A percentile compares a stretch with the other conserved stretches of the same genome.
Conservation (phyloP, 2,888 invertebrate species). For the Cinara cedri region DNA sequence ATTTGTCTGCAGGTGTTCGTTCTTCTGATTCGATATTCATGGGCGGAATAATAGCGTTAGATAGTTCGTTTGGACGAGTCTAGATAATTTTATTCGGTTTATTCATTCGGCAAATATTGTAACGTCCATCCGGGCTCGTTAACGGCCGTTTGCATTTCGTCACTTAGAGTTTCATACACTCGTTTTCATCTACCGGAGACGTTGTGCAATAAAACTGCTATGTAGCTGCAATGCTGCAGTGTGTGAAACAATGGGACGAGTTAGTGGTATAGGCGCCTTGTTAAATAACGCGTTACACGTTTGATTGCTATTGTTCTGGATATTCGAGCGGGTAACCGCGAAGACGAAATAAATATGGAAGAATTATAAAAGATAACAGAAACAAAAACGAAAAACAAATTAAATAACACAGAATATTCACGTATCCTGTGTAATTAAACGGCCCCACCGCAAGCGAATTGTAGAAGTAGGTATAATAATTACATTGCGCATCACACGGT, state of each 20-base stretch:
- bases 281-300: slow-evolving; percentile 50
- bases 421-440: slow-evolving; percentile 36
- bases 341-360: not conserved
- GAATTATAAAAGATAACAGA: too few species aligned
- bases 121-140: not conserved
- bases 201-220: not conserved
- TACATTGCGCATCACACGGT: slow-evolving; percentile 6
- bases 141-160: slow-evolving; percentile 31
- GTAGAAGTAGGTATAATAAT: too few species aligned
- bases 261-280: too few species aligned
- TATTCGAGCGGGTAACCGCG: not conserved
- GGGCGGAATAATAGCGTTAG: too few species aligned
- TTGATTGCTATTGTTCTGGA: slow-evolving; percentile 41
- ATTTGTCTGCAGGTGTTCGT: too few species aligned
- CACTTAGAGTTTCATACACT: not conserved
- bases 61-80: too few species aligned
- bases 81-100: not conserved
- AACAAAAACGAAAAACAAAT: not conserved
- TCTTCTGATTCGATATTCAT: too few species aligned
- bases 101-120: not conserved
- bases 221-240: too few species aligned
- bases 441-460: not conserved
- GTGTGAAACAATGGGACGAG: slow-evolving; percentile 31
- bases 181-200: not conserved
- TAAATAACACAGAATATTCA: slow-evolving; percentile 36